Evolutionary conservation across 2,797 vertebrate genomes (phyloP).

Genomic region (Syngnathus acus): DNA sequence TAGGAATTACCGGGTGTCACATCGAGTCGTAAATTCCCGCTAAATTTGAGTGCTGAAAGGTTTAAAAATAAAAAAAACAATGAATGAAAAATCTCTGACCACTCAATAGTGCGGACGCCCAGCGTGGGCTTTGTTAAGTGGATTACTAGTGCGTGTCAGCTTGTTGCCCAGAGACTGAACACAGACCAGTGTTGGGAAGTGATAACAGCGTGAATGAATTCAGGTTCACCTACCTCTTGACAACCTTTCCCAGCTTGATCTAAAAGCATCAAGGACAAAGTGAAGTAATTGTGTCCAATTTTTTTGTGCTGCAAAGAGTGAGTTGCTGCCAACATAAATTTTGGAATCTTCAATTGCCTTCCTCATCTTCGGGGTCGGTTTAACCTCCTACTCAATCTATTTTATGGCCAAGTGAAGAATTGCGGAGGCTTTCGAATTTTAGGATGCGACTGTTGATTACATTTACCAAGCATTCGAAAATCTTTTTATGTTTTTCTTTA

Average conservation of each 20-base stretch:
- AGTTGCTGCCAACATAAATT: not conserved
- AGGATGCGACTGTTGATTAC: not conserved
- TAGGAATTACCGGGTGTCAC: too few relatives aligned
- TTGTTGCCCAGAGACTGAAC: not conserved
- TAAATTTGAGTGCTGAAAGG: not conserved
- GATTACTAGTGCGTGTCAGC: not conserved
- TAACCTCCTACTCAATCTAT: not conserved
- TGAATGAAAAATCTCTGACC: not conserved
- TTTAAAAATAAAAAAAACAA: not conserved
- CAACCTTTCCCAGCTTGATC: not conserved
- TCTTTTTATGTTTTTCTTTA: too few relatives aligned
- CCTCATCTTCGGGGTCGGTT: not conserved
- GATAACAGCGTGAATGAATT: not conserved
- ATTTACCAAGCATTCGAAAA: not conserved
- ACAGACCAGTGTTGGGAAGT: not conserved
- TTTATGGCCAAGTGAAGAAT: not conserved
- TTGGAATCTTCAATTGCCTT: not conserved
- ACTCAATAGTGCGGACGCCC: not conserved
- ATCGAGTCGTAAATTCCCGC: not conserved
- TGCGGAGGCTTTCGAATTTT: not conserved
- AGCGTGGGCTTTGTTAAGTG: not conserved
- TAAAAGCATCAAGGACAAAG: not conserved
- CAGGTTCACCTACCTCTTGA: not conserved
- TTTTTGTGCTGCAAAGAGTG: not conserved
- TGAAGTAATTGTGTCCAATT: not conserved